phyloP scores from a whole-genome alignment of 2,797 vertebrate species.

The Toxotes lorentzi region DNA sequence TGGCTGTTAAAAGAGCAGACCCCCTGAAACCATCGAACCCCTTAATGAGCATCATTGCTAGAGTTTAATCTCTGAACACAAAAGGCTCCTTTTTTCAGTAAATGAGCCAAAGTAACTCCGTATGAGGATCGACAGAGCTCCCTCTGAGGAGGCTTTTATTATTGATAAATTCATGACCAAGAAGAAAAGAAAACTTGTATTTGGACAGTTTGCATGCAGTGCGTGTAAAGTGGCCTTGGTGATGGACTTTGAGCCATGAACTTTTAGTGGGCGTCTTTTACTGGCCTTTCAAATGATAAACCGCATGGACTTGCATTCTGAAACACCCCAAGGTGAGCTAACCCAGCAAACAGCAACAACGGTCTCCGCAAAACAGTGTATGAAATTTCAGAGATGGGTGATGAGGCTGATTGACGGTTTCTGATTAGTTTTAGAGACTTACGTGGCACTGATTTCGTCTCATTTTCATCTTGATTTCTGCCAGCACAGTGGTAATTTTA shows the following conservation, averaged over 20 bases:
- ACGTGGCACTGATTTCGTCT: constrained; percentile 1
- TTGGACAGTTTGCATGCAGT: constrained; percentile 51
- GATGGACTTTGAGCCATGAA: constrained; percentile 56
- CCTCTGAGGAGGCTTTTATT: constrained; percentile 47
- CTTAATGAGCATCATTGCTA: constrained; percentile 40
- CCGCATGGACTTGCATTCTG: constrained; percentile 26
- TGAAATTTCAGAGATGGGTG: constrained; percentile 1
- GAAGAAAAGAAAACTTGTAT: constrained; percentile 14
- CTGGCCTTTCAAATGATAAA: constrained; percentile 61
- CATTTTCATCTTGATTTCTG: constrained; percentile 33
- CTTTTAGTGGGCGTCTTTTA: constrained; percentile 66
- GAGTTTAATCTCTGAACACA: constrained; percentile 33
- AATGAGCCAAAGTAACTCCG: constrained; percentile 39
- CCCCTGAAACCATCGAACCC: constrained; percentile 22
- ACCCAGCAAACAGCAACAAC: constrained; percentile 37
- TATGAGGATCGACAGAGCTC: constrained; percentile 35
- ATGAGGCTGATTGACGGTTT: constrained; percentile 43
- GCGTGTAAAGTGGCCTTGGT: constrained; percentile 38
- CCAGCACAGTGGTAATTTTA: constrained; percentile 19
- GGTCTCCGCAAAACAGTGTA: background rate
- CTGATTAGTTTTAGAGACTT: constrained; percentile 16
- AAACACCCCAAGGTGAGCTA: constrained; percentile 62
- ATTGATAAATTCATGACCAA: constrained; percentile 57
- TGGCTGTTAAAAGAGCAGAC: constrained; percentile 29
- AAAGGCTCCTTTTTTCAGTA: constrained; percentile 17